Conservation (phyloP, 2,888 invertebrate species). For the Phortica okadai region DNA sequence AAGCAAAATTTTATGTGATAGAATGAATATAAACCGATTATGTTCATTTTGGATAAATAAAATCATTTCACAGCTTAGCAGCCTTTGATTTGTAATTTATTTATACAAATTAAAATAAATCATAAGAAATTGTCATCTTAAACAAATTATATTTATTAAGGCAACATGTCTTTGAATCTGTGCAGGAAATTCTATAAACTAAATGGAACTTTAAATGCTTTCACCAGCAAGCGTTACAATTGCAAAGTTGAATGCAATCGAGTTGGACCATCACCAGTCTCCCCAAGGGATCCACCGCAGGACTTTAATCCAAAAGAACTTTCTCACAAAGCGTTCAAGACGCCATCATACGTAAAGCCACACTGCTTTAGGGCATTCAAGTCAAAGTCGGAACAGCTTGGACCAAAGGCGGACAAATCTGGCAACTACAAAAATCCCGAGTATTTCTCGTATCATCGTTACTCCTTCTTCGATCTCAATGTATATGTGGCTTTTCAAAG, state of each 20-base stretch:
- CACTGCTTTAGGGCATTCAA: conserved; percentile 32
- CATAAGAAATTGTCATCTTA: too few relatives aligned
- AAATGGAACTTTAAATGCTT: neutral
- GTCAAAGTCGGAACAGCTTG: conserved; percentile 39
- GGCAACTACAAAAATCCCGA: conserved; percentile 54
- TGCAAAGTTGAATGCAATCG: neutral
- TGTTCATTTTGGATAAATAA: too few relatives aligned
- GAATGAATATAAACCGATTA: too few relatives aligned
- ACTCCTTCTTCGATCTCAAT: conserved; percentile 33
- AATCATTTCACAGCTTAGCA: too few relatives aligned
- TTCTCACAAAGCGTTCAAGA: conserved; percentile 31
- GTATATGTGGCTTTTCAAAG: neutral
- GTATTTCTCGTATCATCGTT: conserved; percentile 31
- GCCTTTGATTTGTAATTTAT: too few relatives aligned
- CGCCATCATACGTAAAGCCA: conserved; percentile 41
- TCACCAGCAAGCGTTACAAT: neutral
- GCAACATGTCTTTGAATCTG: neutral
- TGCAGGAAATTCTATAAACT: neutral
- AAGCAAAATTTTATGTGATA: too few relatives aligned
- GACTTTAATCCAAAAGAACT: conserved; percentile 33
- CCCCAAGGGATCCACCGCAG: conserved; percentile 33
- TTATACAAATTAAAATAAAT: too few relatives aligned
- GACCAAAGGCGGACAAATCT: conserved; percentile 48
- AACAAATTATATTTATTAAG: too few relatives aligned
- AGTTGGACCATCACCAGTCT: neutral